Evolutionary conservation across 1,140 invertebrate species (phyloP), one percentile per base, ranked within the genome.

Genomic region (Drosophila yakuba): DNA sequence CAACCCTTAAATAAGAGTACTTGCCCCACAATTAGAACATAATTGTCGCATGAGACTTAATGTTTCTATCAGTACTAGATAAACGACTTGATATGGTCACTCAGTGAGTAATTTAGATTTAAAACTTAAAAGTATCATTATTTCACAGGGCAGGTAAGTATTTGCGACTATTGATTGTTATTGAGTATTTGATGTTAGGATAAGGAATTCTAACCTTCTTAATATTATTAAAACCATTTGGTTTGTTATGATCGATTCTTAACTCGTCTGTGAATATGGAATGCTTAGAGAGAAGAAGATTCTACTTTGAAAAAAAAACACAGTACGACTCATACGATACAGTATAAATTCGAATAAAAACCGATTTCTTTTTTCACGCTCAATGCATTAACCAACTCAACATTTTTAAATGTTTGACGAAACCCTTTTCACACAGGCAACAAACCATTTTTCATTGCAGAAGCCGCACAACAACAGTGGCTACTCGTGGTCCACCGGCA

Each of bases 391-490:
- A 66, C 72, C 63, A 32, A 32, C 78, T 63, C 66, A 23, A 56
- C 47, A 59, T 47, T 57, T 39, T 23, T 44, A 71, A 71, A 71
- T 71, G 43, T 71, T 71, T 68, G 64, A 71, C 63, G 60, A 73
- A 80, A 80, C 67, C 83, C 68, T 28, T 36, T 76, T 79, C 47
- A 79, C 35, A 62, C 50, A 48, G 62, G 47, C 48, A 77, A 60
- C 59, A 74, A 58, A 74, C 56, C 56, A 71, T 78, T 86, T 81
- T 62, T 52, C 63, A 78, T 85, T 81, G 41, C 82, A 85, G 82
- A 85, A 85, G 59, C 82, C 82, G 61, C 78, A 58, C 48, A 80
- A 76, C 67, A 78, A 38, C 79, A 81, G 67, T 60, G 72, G 75
- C 23, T 86, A 88, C 76, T 66, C 61, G 39, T 86, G 82, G 82